Evolutionary conservation across 2,888 invertebrate species (phyloP).

Genomic region (Sphinx pinastri): DNA sequence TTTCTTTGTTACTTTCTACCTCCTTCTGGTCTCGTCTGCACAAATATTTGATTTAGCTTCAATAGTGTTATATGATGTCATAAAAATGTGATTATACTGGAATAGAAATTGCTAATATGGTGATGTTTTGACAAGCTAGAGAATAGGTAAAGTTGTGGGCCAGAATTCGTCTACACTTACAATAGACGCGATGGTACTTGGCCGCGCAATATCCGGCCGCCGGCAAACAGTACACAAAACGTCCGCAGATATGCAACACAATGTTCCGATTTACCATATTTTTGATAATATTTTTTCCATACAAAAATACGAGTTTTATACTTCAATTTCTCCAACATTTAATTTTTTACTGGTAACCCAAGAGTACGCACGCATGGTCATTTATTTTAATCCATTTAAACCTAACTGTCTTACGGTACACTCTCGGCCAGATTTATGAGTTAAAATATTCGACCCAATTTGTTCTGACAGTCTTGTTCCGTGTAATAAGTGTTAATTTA

Average conservation of each 20-base stretch:
- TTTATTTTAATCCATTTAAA: conserved; percentile 1
- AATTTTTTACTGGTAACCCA: background rate
- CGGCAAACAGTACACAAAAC: background rate
- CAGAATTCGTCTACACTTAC: conserved; percentile 16
- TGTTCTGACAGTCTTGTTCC: conserved; percentile 9
- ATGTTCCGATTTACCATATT: conserved; percentile 7
- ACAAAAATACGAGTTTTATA: conserved; percentile 3
- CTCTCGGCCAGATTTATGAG: conserved; percentile 8
- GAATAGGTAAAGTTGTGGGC: background rate
- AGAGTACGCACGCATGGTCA: background rate
- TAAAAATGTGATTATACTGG: background rate
- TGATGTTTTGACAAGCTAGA: background rate
- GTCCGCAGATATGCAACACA: conserved; percentile 1
- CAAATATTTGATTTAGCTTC: conserved; percentile 7
- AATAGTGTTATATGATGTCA: background rate
- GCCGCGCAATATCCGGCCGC: conserved; percentile 18
- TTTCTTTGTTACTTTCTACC: conserved; percentile 12
- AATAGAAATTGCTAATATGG: background rate
- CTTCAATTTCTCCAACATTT: background rate
- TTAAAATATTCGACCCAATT: conserved; percentile 10
- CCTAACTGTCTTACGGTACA: conserved; percentile 20
- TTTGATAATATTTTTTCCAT: background rate
- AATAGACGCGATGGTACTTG: background rate
- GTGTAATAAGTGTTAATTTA: background rate
- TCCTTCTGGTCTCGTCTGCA: background rate